Base-by-base conservation (phyloP, 2,113 vertebrate genomes). In the Hystrix cristata region DNA sequence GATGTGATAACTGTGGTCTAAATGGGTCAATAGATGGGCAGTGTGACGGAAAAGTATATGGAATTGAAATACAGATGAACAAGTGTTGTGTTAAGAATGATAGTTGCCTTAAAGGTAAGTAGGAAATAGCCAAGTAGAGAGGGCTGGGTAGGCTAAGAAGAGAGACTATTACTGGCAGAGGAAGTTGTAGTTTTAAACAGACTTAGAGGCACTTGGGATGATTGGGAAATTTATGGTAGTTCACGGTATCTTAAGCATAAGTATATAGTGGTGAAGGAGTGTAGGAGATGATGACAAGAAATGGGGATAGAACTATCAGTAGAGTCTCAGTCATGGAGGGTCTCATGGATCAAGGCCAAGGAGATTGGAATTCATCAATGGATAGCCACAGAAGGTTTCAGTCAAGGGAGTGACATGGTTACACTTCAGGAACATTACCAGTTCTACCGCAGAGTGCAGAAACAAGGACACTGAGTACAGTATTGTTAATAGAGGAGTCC, bases 181-280 rank as follows among this genome's bases (percentile, higher is more conserved):
- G 14, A 87, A 59, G 55, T 81, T 85, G 6, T 5, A 57, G 23
- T 90, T 95, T 95, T 55, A 71, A 93, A 87, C 23, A 83, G 43
- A 80, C 38, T 69, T 93, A 48, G 62, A 85, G 43, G 48, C 27
- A 69, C 0, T 43, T 84, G 84, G 55, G n/a, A 83, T 11, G 43
- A 19, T 60, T 91, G 23, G 34, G 29, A 80, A 92, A 55, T 1
- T 29, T 80, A 48, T 0, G 72, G 5, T 55, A 55, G 48, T 64
- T 90, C 2, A 78, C 7, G 76, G 8, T 78, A 1, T 95, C 2
- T 87, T 80, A 14, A 83, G 3, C 57, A 0, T 57, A 69, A 62
- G 4, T 76, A 53, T 64, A 4, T 3, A 13, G 31, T 67, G 31
- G 18, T 27, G 14, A 15, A 3, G 2, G 8, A n/a, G 10, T 62